phyloP scores from a whole-genome alignment of 2,797 vertebrate species.

The Poliocrania exsul region DNA sequence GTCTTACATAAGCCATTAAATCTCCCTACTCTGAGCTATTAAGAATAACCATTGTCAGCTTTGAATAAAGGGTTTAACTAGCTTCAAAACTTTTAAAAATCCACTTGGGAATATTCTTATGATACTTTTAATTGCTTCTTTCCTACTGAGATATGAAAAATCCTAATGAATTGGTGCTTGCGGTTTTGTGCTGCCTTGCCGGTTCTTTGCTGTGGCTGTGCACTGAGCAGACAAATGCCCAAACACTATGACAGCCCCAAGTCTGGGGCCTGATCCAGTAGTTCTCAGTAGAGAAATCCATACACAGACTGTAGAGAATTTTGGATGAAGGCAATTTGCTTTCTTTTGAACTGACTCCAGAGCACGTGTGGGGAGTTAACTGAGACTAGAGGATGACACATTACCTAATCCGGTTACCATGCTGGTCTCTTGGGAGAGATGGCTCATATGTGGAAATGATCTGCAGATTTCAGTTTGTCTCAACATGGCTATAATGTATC shows the following conservation, averaged over 20 bases:
- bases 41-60: neutral
- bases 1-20: neutral
- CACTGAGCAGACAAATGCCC: neutral
- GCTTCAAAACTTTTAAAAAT: neutral
- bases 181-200: neutral
- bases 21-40: neutral
- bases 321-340: neutral
- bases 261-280: neutral
- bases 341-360: conserved; percentile 26
- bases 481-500: neutral
- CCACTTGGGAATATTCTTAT: neutral
- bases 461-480: neutral
- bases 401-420: neutral
- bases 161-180: neutral
- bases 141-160: neutral
- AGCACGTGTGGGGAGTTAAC: neutral
- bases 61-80: neutral
- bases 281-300: neutral
- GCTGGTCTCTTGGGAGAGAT: neutral
- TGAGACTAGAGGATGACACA: conserved; percentile 8
- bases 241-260: neutral
- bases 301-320: neutral
- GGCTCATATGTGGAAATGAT: neutral
- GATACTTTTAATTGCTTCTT: conserved; percentile 17
- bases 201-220: neutral